Percentiles rank a stretch among this genome's conserved stretches.
Evolutionary conservation across 2,113 vertebrate genomes (phyloP).

Genomic region (Zosterops borbonicus): DNA sequence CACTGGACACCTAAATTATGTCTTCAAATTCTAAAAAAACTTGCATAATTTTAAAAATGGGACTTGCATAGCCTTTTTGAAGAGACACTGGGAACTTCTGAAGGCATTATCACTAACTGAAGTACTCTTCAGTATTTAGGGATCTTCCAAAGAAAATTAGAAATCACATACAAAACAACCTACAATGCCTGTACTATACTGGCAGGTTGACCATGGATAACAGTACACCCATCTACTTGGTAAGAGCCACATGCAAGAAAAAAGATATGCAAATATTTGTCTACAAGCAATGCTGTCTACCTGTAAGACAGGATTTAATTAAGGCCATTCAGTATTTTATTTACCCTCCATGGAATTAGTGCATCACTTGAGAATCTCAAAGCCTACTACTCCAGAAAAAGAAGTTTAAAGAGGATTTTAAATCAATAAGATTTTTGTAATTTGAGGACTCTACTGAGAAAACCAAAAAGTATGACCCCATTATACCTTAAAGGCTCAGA

Average conservation of each 20-base stretch:
- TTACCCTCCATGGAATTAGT: neutral
- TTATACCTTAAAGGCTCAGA: neutral
- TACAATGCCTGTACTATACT: neutral
- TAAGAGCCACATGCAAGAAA: neutral
- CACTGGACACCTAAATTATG: neutral
- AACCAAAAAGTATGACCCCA: neutral
- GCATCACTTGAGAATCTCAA: neutral
- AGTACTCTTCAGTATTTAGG: neutral
- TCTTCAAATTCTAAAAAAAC: neutral
- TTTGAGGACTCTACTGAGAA: neutral
- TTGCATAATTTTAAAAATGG: neutral
- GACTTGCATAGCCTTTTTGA: neutral
- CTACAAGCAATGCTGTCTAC: neutral
- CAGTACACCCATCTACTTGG: neutral
- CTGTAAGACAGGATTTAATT: neutral
- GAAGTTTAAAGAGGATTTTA: neutral
- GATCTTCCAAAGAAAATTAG: neutral
- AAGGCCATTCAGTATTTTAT: neutral
- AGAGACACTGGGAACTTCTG: neutral
- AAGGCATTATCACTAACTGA: neutral
- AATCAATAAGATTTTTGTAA: neutral
- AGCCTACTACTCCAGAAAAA: neutral
- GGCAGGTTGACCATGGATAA: neutral
- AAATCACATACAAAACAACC: neutral
- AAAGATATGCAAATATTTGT: fast-evolving